A percentile compares a stretch with the other conserved stretches of the same genome.
Evolutionary conservation across 2,888 invertebrate genomes (phyloP).

Genomic region (Drosophila pseudotakahashii): DNA sequence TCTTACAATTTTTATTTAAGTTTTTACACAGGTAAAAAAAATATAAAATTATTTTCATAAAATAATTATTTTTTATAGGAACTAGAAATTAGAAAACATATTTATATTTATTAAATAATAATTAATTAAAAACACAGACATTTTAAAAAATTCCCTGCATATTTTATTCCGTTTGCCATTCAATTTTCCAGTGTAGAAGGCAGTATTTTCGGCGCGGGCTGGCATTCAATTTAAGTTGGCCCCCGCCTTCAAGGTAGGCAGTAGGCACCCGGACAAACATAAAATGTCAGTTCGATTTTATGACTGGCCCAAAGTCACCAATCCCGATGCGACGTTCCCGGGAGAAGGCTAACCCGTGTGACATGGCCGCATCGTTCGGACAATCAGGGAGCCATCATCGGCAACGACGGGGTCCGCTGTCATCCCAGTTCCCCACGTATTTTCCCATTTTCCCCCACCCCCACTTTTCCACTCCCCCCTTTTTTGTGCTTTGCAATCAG

Average conservation of each 20-base stretch:
- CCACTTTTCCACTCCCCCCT: conserved; percentile 38
- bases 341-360: conserved; percentile 50
- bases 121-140: too few relatives aligned
- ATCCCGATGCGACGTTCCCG: not conserved
- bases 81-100: too few relatives aligned
- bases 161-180: too few relatives aligned
- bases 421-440: not conserved
- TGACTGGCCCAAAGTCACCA: conserved; percentile 68
- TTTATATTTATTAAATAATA: too few relatives aligned
- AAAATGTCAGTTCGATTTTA: conserved; percentile 77
- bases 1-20: too few relatives aligned
- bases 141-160: too few relatives aligned
- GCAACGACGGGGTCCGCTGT: not conserved
- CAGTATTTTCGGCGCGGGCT: conserved; percentile 1
- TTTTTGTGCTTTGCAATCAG: conserved; percentile 74
- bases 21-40: too few relatives aligned
- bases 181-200: conserved; percentile 6
- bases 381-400: conserved; percentile 42
- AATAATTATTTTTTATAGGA: too few relatives aligned
- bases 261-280: conserved; percentile 27
- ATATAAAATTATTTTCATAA: too few relatives aligned
- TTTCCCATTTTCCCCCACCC: not conserved
- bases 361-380: conserved; percentile 65
- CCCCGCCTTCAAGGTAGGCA: conserved; percentile 38
- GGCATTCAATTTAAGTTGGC: conserved; percentile 49